Percentiles rank a stretch among this genome's conserved stretches.
phyloP scores from a whole-genome alignment of 2,797 vertebrate genomes.

The Netta rufina region DNA sequence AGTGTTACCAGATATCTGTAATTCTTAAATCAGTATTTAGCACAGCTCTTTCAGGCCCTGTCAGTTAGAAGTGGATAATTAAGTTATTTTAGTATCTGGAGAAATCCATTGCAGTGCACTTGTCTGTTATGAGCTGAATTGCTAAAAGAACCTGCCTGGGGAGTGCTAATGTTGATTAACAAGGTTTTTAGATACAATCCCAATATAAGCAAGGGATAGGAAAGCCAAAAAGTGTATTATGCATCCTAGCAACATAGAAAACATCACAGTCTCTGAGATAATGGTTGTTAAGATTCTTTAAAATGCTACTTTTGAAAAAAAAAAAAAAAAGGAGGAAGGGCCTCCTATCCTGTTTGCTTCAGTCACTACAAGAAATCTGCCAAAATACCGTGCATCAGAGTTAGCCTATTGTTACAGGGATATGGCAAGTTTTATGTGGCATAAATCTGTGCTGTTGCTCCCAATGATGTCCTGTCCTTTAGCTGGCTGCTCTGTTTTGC shows the following conservation, averaged over 20 bases:
- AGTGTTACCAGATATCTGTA: background rate
- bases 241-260: background rate
- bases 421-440: background rate
- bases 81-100: background rate
- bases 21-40: background rate
- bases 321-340: background rate
- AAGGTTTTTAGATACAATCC: background rate
- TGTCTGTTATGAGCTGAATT: background rate
- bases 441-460: background rate
- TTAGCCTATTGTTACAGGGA: background rate
- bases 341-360: background rate
- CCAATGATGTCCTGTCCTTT: background rate
- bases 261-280: background rate
- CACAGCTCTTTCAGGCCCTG: background rate
- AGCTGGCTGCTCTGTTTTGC: background rate
- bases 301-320: background rate
- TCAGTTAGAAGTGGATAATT: background rate
- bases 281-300: background rate
- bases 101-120: background rate
- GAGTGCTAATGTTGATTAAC: background rate
- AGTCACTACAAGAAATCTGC: background rate
- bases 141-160: background rate
- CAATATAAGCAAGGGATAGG: background rate
- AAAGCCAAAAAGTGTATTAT: background rate
- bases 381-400: background rate